These are phyloP conservation scores for Eulemur rubriventer DNA, from an alignment of 2,797 vertebrate species.

Conservation along the genomic window DNA sequence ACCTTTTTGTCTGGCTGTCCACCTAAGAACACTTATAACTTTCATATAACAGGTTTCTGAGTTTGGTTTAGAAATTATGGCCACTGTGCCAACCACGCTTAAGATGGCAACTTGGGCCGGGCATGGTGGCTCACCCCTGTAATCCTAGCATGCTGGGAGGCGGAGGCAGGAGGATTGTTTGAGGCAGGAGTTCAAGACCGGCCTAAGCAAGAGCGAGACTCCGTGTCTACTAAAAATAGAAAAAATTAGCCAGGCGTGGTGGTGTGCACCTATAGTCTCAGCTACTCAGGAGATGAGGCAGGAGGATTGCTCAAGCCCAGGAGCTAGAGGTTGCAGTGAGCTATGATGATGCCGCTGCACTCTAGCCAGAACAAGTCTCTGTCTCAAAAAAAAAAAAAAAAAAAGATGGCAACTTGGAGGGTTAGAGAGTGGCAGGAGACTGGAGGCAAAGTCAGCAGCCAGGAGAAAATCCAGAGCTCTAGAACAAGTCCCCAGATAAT, in stretches of 20 bases:
- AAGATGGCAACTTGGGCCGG: background rate
- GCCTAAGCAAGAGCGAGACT: background rate
- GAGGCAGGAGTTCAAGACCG: background rate
- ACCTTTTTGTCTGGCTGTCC: background rate
- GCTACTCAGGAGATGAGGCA: background rate
- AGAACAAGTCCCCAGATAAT: background rate
- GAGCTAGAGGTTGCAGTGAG: background rate
- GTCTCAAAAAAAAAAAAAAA: too few species aligned
- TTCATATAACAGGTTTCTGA: background rate
- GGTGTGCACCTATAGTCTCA: background rate
- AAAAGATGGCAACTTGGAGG: background rate
- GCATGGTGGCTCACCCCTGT: background rate
- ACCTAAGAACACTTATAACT: background rate
- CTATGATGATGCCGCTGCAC: background rate
- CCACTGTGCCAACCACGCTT: background rate
- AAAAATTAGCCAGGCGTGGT: background rate
- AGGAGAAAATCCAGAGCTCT: background rate
- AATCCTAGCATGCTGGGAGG: background rate
- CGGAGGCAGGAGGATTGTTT: background rate
- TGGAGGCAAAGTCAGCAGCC: background rate
- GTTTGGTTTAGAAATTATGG: background rate
- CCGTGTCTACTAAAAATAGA: background rate
- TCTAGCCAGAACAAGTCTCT: background rate
- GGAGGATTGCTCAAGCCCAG: background rate
- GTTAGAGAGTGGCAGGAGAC: background rate